Evolutionary conservation across 2,113 vertebrate genomes (phyloP).

Genomic region (Carassius auratus): DNA sequence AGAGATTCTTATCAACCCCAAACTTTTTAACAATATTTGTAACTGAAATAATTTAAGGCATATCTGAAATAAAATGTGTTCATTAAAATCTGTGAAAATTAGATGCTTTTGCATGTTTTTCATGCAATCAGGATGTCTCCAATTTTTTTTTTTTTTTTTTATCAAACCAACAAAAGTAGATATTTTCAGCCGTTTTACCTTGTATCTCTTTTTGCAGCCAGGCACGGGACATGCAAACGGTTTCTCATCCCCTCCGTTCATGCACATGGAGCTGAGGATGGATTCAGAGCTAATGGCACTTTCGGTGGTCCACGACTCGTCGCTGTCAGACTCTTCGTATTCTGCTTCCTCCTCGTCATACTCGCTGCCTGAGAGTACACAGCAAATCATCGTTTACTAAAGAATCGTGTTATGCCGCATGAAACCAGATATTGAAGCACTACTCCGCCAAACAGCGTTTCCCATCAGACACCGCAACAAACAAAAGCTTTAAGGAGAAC

Average conservation of each 20-base stretch:
- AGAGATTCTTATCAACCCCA: too few relatives aligned
- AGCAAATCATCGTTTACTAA: background rate
- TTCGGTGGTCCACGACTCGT: constrained; percentile 98
- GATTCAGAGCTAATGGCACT: constrained; percentile 98
- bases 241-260: constrained; percentile 98
- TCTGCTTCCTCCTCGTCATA: constrained; percentile 97
- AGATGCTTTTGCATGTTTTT: too few relatives aligned
- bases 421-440: background rate
- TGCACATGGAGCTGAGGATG: constrained; percentile 98
- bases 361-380: constrained; percentile 83
- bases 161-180: background rate
- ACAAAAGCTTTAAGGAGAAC: background rate
- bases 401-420: background rate
- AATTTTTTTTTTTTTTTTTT: background rate
- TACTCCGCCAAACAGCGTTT: background rate
- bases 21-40: too few relatives aligned
- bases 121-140: background rate
- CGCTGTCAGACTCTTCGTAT: constrained; percentile 97
- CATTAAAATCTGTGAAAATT: too few relatives aligned
- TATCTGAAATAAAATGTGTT: too few relatives aligned
- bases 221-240: constrained; percentile 97
- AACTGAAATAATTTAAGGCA: too few relatives aligned
- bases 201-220: constrained; percentile 98
- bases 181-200: constrained; percentile 73
- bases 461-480: background rate